Evolutionary conservation across 2,113 vertebrate species (phyloP), one percentile per base, ranked within the genome.

Genomic region (Sinocyclocheilus anophthalmus): DNA sequence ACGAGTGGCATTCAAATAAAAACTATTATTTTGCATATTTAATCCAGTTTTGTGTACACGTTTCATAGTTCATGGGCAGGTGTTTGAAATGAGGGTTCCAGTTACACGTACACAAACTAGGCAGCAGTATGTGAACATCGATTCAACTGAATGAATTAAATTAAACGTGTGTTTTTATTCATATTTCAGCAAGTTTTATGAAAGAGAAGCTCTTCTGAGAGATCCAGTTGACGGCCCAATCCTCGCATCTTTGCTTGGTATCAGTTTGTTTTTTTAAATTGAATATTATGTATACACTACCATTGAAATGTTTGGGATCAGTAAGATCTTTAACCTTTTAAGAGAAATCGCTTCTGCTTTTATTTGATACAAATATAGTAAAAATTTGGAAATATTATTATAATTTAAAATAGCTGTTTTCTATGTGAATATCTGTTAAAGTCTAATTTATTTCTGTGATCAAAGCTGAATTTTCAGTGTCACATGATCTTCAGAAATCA

Each of bases 181-280:
- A 4, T 90, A 92, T 88, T 80, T 80, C 82, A 99, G 98, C 90
- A 96, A 97, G 80, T 99, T 97, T 93, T 99, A 99, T 1, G 98
- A 99, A 91, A 97, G 97, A 87, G 97, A 99, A 87, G 98, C 97
- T 6, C 97, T 99, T 85, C 90, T 99, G 87, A 96, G 98, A 96
- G 97, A 99, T 90, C 97, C 96, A 0, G 97, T 98, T 78, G 97
- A 99, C 13, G 98, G 98, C 72, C 97, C 97, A 0, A 99, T 99
- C 80, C 96, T 99, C 20, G 97, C 97, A 0, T 99, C 98, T 85
- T 86, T 99, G 78, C 76, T 99, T 88, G 98, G 98, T 99, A 95
- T 94, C 82, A 33, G 77, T 42, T 42, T 13, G 33, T 33, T 33
- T 33, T 33, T 39, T 4, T 22, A 0, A 0, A 78, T 14, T 12